Evolutionary conservation across 1,140 invertebrate species (phyloP), one percentile per base, ranked within the genome.

Genomic region (Leptinotarsa texana): DNA sequence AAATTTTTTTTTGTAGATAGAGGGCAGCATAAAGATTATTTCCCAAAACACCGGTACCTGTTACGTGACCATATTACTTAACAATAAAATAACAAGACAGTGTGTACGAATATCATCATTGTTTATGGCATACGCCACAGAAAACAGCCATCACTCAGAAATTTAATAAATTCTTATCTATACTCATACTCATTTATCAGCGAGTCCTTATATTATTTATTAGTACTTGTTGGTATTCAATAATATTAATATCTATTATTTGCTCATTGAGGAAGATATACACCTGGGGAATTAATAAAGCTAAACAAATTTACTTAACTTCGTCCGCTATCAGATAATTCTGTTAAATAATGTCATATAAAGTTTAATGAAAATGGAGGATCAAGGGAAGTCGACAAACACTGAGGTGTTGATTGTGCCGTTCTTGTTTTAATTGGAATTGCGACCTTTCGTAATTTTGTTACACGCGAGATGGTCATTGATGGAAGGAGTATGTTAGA

Each of bases 231-330:
- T 65, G 21, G 21, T 27, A 24, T 65, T 65, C 63, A 22, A 65
- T 33, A 65, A 65, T 33, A 65, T 65, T 65, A 65, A 65, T 65
- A 65, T 65, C 63, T 65, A 65, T 65, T 65, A 65, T 65, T 65
- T 22, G 21, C 63, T 24, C 27, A 24, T 65, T 33, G n/a, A 18
- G 27, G 21, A 65, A 65, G 63, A 65, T 65, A 65, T 65, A 65
- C 63, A 65, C 63, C 63, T 65, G 63, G 21, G 63, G 27, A 33
- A 65, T 65, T 65, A 65, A 27, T 65, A 65, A 65, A 65, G 63
- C 63, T 65, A 33, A 65, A 65, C 27, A 65, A 65, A 65, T 65
- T 65, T 65, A 65, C 63, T 22, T 21, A 65, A 33, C 27, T 65
- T 65, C 21, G 63, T 57, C 21, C 63, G 63, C 21, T 65, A 65